Conservation (phyloP, 2,797 vertebrate genomes). For the Xyrichtys novacula region DNA sequence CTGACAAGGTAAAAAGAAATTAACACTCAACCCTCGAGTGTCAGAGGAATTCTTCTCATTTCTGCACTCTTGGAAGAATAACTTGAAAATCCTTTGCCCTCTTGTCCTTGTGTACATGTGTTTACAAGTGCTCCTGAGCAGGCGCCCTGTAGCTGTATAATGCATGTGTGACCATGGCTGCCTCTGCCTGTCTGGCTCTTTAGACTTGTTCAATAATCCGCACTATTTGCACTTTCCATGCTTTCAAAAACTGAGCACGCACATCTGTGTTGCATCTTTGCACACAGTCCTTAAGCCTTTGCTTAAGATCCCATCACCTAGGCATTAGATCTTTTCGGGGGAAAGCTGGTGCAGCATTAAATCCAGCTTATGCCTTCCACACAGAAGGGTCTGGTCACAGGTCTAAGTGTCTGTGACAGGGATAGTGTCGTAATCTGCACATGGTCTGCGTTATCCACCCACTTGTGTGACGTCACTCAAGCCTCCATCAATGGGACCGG, state of each 20-base stretch:
- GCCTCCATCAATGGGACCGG: conserved; percentile 75
- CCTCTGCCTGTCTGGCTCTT: conserved; percentile 24
- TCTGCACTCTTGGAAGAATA: conserved; percentile 10
- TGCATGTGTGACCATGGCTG: conserved; percentile 42
- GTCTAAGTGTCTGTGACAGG: conserved; percentile 58
- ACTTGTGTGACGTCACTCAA: conserved; percentile 64
- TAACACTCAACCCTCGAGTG: neutral
- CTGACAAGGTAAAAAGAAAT: conserved; percentile 86
- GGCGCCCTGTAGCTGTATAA: conserved; percentile 37
- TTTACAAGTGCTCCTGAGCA: conserved; percentile 10
- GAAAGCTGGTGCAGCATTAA: conserved; percentile 59
- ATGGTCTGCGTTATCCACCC: conserved; percentile 67
- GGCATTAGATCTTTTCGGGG: conserved; percentile 55
- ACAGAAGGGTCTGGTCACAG: conserved; percentile 58
- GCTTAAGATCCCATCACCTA: conserved; percentile 66
- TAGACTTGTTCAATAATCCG: conserved; percentile 53
- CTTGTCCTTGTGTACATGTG: neutral
- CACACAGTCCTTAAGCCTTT: conserved; percentile 46
- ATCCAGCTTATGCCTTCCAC: conserved; percentile 63
- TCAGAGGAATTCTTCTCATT: neutral
- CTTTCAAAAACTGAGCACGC: conserved; percentile 44
- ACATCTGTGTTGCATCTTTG: conserved; percentile 44
- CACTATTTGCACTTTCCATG: conserved; percentile 28
- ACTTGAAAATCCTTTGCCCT: neutral
- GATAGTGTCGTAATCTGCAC: conserved; percentile 72